A percentile compares a stretch with the other conserved stretches of the same genome.
These are phyloP conservation scores for Polypedilum pembai DNA, from an alignment of 1,140 invertebrate genomes.

Conservation along the genomic window DNA sequence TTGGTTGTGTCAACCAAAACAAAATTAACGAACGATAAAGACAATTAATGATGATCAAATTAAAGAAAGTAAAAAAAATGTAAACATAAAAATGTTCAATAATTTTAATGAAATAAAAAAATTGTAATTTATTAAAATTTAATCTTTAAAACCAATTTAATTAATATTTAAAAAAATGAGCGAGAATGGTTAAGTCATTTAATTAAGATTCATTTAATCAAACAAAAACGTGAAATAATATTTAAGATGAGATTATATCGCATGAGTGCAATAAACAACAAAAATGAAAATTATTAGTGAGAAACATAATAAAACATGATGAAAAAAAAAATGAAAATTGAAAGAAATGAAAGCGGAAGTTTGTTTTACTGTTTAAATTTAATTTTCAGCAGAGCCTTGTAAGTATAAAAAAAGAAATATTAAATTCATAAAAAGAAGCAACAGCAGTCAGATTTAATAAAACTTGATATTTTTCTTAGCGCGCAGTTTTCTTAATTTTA, in stretches of 20 bases:
- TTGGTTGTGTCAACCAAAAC: conserved; percentile 21
- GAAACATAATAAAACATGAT: too few relatives aligned
- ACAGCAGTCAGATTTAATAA: too few relatives aligned
- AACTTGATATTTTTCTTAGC: too few relatives aligned
- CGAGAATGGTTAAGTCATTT: neutral
- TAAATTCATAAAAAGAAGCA: too few relatives aligned
- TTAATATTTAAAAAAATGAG: neutral
- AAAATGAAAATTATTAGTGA: too few relatives aligned
- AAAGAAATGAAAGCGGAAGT: too few relatives aligned
- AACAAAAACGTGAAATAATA: neutral
- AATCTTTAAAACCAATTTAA: neutral
- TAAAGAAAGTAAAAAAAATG: conserved; percentile 5
- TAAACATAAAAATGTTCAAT: conserved; percentile 2
- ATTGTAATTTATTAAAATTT: neutral
- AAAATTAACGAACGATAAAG: neutral
- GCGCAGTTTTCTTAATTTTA: too few relatives aligned
- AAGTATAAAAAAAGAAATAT: too few relatives aligned
- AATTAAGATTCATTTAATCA: neutral
- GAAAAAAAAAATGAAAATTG: too few relatives aligned
- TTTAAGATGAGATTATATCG: neutral
- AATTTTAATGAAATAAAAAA: conserved; percentile 1
- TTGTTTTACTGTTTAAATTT: too few relatives aligned
- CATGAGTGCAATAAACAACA: too few relatives aligned
- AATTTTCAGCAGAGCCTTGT: too few relatives aligned
- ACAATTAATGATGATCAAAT: neutral